Conservation (phyloP, 2,113 vertebrate species). For the Eira barbara region DNA sequence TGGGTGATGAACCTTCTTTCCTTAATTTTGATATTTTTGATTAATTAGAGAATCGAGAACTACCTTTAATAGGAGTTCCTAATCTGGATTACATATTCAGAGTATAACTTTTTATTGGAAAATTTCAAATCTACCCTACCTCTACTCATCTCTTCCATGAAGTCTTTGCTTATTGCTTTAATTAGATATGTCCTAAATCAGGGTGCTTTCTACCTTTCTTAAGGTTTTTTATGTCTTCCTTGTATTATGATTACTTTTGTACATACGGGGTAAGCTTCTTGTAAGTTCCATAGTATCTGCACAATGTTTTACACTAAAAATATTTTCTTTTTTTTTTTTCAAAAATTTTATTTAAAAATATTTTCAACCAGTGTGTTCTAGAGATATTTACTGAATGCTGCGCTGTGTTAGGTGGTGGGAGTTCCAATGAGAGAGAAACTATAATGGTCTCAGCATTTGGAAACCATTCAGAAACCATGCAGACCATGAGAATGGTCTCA, state of each 20-base stretch:
- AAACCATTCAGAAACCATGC: neutral
- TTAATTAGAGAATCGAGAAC: neutral
- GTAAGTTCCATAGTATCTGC: neutral
- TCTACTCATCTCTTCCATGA: neutral
- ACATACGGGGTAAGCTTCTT: neutral
- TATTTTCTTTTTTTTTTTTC: neutral
- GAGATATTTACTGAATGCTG: neutral
- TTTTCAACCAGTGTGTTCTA: neutral
- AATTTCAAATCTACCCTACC: neutral
- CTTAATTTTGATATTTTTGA: slow-evolving; percentile 16
- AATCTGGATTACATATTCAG: neutral
- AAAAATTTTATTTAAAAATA: neutral
- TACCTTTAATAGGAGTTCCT: neutral
- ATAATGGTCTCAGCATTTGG: neutral
- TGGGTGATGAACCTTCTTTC: neutral
- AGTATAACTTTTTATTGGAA: neutral
- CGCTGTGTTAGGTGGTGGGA: neutral
- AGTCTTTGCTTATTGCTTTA: neutral
- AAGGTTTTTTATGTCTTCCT: neutral
- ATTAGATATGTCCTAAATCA: neutral
- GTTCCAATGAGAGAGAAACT: neutral
- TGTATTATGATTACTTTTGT: neutral
- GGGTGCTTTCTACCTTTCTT: neutral
- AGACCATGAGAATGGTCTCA: neutral
- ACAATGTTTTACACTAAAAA: neutral